phyloP scores from a whole-genome alignment of 2,113 vertebrate species.

The Rhizomys pruinosus region DNA sequence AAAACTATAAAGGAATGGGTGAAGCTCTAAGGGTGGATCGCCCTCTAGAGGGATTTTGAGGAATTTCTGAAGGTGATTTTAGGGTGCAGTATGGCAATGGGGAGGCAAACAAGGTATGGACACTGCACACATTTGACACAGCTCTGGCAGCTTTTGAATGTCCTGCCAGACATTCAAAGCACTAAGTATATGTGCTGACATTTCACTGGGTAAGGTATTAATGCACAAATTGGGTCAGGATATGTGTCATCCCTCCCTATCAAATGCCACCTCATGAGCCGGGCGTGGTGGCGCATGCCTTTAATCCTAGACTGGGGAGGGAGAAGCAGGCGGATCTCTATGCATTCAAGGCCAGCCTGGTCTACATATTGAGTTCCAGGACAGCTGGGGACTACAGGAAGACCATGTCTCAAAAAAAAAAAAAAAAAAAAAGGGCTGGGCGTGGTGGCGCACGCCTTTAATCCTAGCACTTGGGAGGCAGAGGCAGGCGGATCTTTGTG shows the following conservation, averaged over 20 bases:
- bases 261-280: neutral
- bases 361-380: too few species aligned
- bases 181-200: neutral
- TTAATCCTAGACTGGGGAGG: too few species aligned
- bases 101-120: neutral
- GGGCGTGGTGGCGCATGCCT: too few species aligned
- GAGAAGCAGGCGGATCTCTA: too few species aligned
- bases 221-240: neutral
- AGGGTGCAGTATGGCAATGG: neutral
- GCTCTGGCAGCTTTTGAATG: neutral
- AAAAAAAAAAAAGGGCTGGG: too few species aligned
- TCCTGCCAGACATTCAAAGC: neutral
- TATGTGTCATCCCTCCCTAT: neutral
- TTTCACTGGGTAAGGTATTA: neutral
- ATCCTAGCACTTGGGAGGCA: too few species aligned
- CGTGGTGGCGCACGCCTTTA: too few species aligned
- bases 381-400: too few species aligned
- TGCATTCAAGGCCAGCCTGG: too few species aligned
- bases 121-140: neutral
- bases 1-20: neutral
- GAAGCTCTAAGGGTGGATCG: neutral
- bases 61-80: neutral
- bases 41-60: conserved; percentile 48
- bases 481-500: too few species aligned
- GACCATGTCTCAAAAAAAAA: too few species aligned